Base-by-base conservation (phyloP, 2,113 vertebrate genomes). In the Carettochelys insculpta region DNA sequence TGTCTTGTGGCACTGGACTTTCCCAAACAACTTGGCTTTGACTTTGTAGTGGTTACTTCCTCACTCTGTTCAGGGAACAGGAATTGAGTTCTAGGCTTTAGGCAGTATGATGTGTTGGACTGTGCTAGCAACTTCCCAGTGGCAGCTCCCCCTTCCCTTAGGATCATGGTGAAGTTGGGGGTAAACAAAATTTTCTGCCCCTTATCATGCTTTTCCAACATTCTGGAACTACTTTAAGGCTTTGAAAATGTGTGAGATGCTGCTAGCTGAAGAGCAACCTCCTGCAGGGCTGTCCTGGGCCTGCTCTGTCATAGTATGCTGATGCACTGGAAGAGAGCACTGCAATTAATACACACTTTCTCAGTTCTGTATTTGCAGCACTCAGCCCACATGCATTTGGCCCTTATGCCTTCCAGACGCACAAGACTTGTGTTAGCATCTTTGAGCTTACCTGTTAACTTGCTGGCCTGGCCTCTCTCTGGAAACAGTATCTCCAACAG, bases 11-110 rank as follows among this genome's bases (percentile, higher is more conserved):
- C 54, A 58, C 38, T 34, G 45, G 9, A 5, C 13, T 22, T 22
- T 16, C 81, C 20, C 1, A 3, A 1, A 34, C 22, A 11, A 0
- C 14, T 71, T 6, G 34, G 50, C 54, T 87, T 17, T 22, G 3
- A n/a, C n/a, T n/a, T n/a, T n/a, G n/a, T n/a, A n/a, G n/a, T n/a
- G n/a, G n/a, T n/a, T n/a, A n/a, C 54, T 58, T 58, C 75, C 52
- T 47, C 0, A 0, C 53, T 71, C 48, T 5, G 3, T 5, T 77
- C 1, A 0, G 31, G 2, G 13, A 17, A 22, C 29, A 1, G 3
- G 31, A 11, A n/a, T 27, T 47, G 13, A 53, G 78, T 16, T 12
- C 84, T 2, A 1, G 0, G 52, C 54, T 41, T 2, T 5, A 25
- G 3, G 0, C 3, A 3, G 8, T 20, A 17, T 38, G n/a, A 19